These are phyloP conservation scores for Chelon labrosus DNA, from an alignment of 2,797 vertebrate species.

Conservation along the genomic window DNA sequence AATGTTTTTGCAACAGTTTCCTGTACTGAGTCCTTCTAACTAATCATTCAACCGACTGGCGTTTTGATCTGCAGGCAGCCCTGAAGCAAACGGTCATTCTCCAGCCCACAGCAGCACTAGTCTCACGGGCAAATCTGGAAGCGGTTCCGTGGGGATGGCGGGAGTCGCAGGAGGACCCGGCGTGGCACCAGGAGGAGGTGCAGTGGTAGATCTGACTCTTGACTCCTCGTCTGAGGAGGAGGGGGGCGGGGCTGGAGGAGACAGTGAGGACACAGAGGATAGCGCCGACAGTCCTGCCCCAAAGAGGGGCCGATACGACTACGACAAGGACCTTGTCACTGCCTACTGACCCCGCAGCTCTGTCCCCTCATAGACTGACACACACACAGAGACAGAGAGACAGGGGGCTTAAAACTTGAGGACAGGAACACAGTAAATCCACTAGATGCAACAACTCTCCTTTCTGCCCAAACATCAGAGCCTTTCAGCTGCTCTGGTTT, in stretches of 20 bases:
- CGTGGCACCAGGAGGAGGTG: slow-evolving; percentile 75
- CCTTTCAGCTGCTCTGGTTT: slow-evolving; percentile 76
- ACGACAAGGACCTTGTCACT: slow-evolving; percentile 96
- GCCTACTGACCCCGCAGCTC: slow-evolving; percentile 90
- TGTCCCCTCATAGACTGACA: slow-evolving; percentile 78
- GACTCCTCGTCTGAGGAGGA: slow-evolving; percentile 95
- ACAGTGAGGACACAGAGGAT: slow-evolving; percentile 96
- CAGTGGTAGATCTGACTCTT: slow-evolving; percentile 97
- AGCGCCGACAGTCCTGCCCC: slow-evolving; percentile 91
- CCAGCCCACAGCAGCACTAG: slow-evolving; percentile 87
- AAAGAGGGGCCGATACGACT: slow-evolving; percentile 94
- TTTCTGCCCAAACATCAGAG: slow-evolving; percentile 61
- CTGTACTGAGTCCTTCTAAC: not conserved
- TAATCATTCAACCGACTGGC: not conserved
- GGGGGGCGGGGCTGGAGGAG: slow-evolving; percentile 90
- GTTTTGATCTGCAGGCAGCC: slow-evolving; percentile 83
- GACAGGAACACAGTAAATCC: slow-evolving; percentile 78
- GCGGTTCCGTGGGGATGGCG: slow-evolving; percentile 65
- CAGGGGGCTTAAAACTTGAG: slow-evolving; percentile 72
- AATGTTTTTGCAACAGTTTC: not conserved
- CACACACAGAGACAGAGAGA: slow-evolving; percentile 68
- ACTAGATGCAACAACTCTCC: slow-evolving; percentile 70
- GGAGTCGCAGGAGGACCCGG: slow-evolving; percentile 78
- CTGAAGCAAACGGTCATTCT: slow-evolving; percentile 90
- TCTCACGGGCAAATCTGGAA: slow-evolving; percentile 86